These are phyloP conservation scores for Haliaeetus leucogaster DNA, from an alignment of 2,113 vertebrate species.

Conservation along the genomic window DNA sequence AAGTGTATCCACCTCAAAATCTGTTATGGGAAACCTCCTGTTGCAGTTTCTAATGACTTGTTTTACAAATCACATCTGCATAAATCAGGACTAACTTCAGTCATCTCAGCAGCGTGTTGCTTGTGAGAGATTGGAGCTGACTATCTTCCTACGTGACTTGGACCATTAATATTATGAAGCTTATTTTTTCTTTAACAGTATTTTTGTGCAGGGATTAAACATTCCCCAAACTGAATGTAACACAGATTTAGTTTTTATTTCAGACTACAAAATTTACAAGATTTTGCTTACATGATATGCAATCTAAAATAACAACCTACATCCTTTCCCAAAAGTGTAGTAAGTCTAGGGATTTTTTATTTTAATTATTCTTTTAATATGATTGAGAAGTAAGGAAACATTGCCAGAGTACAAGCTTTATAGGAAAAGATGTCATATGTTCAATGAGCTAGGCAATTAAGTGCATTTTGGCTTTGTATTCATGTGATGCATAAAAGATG, in stretches of 20 bases:
- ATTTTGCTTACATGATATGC: neutral
- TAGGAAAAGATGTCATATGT: neutral
- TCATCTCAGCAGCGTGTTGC: neutral
- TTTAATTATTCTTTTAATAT: neutral
- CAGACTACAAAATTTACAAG: neutral
- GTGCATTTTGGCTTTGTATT: slow-evolving; percentile 25
- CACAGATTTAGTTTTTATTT: neutral
- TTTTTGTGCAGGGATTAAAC: neutral
- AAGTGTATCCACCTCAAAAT: neutral
- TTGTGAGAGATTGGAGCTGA: neutral
- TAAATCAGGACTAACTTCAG: neutral
- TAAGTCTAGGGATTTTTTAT: neutral
- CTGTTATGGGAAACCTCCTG: neutral
- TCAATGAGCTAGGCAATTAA: slow-evolving; percentile 30
- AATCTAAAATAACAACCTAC: neutral
- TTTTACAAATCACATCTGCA: neutral
- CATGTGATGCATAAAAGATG: slow-evolving; percentile 37
- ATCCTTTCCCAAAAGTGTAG: neutral
- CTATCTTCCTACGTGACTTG: neutral
- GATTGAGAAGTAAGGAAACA: slow-evolving; percentile 30
- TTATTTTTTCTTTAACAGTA: neutral
- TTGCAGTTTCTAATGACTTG: neutral
- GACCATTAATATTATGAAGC: neutral
- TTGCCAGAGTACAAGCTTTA: slow-evolving; percentile 23
- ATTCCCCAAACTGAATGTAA: neutral